Base-by-base conservation (phyloP, 1,140 invertebrate genomes). In the Limonius californicus region DNA sequence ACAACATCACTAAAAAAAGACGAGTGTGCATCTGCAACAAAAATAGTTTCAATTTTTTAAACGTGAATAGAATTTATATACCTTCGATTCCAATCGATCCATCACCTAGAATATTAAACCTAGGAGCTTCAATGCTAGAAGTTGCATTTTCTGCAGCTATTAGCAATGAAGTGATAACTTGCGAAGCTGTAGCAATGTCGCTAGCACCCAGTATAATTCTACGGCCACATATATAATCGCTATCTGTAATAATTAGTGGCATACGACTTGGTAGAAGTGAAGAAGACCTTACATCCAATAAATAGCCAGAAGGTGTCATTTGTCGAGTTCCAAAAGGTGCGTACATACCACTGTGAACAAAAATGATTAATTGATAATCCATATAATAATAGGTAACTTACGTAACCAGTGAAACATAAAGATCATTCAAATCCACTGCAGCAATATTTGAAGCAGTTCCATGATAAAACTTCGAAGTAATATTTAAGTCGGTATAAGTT, bases 321-420 rank as follows among this genome's bases (percentile, higher is more conserved):
- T 72, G 39, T 81, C 68, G 61, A 76, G 72, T 6, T 81, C 84
- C 84, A 70, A 85, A 82, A 54, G 77, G 70, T 23, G 69, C 67
- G 66, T 80, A 79, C 43, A 84, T 66, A 11, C 82, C 81, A 42
- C 83, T 84, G 63, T 45, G 76, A 76, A 74, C n/a, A n/a, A n/a
- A n/a, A n/a, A n/a, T n/a, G n/a, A n/a, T n/a, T 50, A 15, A n/a
- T 8, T 50, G 15, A n/a, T 8, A 16, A 9, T 15, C 45, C 7
- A 50, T 8, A 50, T n/a, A n/a, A n/a, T n/a, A 55, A 11, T 27
- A 23, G 9, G 18, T 63, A 27, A 82, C 84, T 81, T 76, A 91
- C 88, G 84, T 85, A 61, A 88, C 82, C 32, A 88, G 76, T 18
- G 87, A 86, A 9, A 88, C 84, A 74, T 89, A 89, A 18, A 84